These are phyloP conservation scores for Agonopterix heracliana DNA, from an alignment of 2,888 invertebrate species.

Conservation along the genomic window DNA sequence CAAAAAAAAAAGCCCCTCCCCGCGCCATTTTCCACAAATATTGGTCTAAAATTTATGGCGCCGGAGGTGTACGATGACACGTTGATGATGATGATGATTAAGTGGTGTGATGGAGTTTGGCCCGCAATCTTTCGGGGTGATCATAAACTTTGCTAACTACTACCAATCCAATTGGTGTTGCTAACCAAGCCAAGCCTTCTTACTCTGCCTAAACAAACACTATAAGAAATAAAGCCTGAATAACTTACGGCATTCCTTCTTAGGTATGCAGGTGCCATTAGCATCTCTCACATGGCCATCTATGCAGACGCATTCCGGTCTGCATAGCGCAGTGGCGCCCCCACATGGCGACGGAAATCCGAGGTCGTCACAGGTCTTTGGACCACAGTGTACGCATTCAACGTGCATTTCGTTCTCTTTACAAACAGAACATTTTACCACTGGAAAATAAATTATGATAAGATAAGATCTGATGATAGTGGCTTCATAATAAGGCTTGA, in stretches of 20 bases:
- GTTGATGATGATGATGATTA: no score
- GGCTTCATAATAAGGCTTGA: neutral
- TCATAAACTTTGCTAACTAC: no score
- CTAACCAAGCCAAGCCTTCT: no score
- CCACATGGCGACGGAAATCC: conserved; percentile 40
- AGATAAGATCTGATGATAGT: neutral
- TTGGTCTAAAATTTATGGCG: no score
- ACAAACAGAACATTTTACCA: conserved; percentile 30
- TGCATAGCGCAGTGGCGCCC: conserved; percentile 37
- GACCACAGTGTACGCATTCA: conserved; percentile 47
- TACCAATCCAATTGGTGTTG: no score
- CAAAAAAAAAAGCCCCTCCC: no score
- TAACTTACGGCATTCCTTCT: conserved; percentile 40
- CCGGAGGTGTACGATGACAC: no score
- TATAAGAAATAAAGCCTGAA: neutral
- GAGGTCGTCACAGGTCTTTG: conserved; percentile 44
- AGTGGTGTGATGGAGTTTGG: no score
- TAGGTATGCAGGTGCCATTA: conserved; percentile 41
- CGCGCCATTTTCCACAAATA: no score
- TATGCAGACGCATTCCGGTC: conserved; percentile 46
- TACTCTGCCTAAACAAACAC: no score
- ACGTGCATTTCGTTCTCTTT: conserved; percentile 35
- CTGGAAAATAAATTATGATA: conserved; percentile 16
- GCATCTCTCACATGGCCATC: conserved; percentile 40
- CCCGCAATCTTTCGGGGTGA: no score